Conservation (phyloP, 2,888 invertebrate species). For the Scaptomyza polygonia region DNA sequence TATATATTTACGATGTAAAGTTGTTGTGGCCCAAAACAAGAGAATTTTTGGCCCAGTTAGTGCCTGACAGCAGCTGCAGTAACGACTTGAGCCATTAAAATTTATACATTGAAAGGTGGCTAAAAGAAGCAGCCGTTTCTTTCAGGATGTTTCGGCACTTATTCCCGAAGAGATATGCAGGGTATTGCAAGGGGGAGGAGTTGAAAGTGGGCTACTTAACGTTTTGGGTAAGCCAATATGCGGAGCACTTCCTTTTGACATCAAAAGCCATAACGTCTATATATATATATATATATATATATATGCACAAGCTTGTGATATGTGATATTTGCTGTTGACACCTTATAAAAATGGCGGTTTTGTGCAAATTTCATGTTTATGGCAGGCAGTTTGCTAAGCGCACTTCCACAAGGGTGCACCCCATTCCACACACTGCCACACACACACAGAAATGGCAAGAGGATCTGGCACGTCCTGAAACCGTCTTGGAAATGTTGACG, state of each 20-base stretch:
- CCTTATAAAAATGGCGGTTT: slow-evolving; percentile 79
- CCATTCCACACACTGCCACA: not conserved
- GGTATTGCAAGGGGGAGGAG: not conserved
- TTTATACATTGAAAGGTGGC: slow-evolving; percentile 41
- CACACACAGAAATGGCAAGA: slow-evolving; percentile 2
- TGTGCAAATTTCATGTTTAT: slow-evolving; percentile 80
- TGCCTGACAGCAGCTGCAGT: slow-evolving; percentile 70
- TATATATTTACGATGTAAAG: slow-evolving; percentile 4
- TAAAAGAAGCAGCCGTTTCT: slow-evolving; percentile 7
- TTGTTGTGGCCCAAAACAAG: slow-evolving; percentile 19
- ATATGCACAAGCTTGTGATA: slow-evolving; percentile 36
- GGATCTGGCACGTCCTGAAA: slow-evolving; percentile 23
- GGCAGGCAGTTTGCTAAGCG: slow-evolving; percentile 69
- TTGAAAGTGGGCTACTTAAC: slow-evolving; percentile 46
- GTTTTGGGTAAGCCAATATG: slow-evolving; percentile 72
- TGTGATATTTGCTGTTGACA: slow-evolving; percentile 70
- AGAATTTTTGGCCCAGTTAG: slow-evolving; percentile 54
- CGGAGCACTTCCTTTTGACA: slow-evolving; percentile 54
- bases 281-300: too few species aligned
- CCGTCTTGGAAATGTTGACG: slow-evolving; percentile 38
- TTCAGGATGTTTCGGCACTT: slow-evolving; percentile 21
- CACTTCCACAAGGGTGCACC: slow-evolving; percentile 35
- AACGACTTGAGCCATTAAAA: slow-evolving; percentile 80
- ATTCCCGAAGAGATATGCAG: slow-evolving; percentile 63
- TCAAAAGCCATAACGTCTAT: slow-evolving; percentile 69